These are phyloP conservation scores for Esperia sulphurella DNA, from an alignment of 2,888 invertebrate genomes.

Conservation along the genomic window DNA sequence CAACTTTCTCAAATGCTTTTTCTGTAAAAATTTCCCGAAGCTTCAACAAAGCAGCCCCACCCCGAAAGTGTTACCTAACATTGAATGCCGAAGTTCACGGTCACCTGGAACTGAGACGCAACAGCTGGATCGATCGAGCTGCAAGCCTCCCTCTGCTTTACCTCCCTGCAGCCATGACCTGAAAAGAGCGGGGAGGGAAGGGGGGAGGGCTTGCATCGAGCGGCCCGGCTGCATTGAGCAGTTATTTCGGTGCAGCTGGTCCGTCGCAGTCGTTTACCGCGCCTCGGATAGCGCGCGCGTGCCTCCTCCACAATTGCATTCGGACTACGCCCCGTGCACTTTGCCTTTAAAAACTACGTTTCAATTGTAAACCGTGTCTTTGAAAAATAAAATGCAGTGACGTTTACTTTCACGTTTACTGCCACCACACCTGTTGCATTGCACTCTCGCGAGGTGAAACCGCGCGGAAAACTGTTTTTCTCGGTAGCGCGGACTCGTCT, in stretches of 20 bases:
- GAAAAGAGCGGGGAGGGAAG: constrained; percentile 19
- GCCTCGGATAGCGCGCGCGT: constrained; percentile 64
- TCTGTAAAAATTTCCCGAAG: no score
- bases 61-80: no score
- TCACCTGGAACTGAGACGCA: constrained; percentile 53
- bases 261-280: constrained; percentile 62
- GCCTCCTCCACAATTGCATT: constrained; percentile 34
- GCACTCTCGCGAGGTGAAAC: constrained; percentile 70
- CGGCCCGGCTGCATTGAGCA: constrained; percentile 73
- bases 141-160: constrained; percentile 37
- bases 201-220: constrained; percentile 58
- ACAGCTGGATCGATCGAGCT: constrained; percentile 46
- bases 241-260: constrained; percentile 75
- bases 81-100: constrained; percentile 36
- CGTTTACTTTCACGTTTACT: background rate
- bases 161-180: constrained; percentile 71
- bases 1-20: no score
- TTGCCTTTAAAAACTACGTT: constrained; percentile 19
- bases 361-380: constrained; percentile 18
- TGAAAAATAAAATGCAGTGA: background rate
- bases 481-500: constrained; percentile 66
- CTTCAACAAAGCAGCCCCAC: no score
- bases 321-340: constrained; percentile 40
- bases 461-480: constrained; percentile 74
- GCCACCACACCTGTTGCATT: constrained; percentile 57